A percentile compares a stretch with the other conserved stretches of the same genome.
phyloP scores from a whole-genome alignment of 2,888 invertebrate species.

The Lymantria monacha region DNA sequence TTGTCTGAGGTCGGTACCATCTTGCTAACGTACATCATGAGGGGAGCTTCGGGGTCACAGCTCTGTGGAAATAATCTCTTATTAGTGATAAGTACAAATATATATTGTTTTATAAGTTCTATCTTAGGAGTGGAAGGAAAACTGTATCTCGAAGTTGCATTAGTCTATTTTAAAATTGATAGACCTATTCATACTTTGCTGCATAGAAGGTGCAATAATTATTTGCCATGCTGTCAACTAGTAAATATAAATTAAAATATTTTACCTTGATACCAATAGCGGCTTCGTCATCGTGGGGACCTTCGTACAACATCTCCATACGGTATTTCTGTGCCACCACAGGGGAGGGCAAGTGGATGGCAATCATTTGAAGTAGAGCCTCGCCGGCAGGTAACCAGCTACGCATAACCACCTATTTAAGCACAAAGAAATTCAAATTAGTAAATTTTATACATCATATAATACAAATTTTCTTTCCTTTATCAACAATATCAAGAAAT shows the following conservation, averaged over 20 bases:
- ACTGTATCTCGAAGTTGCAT: no score
- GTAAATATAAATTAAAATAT: no score
- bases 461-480: no score
- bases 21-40: constrained; percentile 99
- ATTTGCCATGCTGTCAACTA: no score
- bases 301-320: constrained; percentile 99
- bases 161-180: no score
- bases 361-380: constrained; percentile 99
- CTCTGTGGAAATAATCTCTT: constrained; percentile 66
- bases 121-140: no score
- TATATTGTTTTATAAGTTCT: background rate
- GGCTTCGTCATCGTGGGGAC: constrained; percentile 97
- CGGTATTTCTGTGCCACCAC: constrained; percentile 99
- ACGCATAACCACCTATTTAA: constrained; percentile 93
- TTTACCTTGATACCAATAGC: constrained; percentile 91
- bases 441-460: no score
- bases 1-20: constrained; percentile 99
- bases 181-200: no score
- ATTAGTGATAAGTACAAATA: background rate
- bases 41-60: constrained; percentile 97
- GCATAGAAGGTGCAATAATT: no score
- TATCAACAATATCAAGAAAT: no score
- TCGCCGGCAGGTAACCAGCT: constrained; percentile 99
- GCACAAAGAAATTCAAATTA: background rate
- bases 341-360: constrained; percentile 99